A percentile compares a stretch with the other conserved stretches of the same genome.
Evolutionary conservation across 2,113 vertebrate species (phyloP).

Genomic region (Beaufortia kweichowensis): DNA sequence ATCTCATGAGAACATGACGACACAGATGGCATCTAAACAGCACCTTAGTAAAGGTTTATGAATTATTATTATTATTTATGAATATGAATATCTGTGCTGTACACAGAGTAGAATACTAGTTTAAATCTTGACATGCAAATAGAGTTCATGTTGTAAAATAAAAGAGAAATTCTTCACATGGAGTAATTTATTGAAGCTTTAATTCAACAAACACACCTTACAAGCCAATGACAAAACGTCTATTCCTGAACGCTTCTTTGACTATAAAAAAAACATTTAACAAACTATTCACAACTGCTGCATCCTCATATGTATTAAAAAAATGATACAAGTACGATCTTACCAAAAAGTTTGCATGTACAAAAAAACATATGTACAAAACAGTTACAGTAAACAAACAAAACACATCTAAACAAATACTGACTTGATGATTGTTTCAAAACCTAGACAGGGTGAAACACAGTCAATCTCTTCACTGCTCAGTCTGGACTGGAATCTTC

Average conservation of each 20-base stretch:
- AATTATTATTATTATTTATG: no score
- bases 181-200: conserved; percentile 23
- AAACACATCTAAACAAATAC: conserved; percentile 2
- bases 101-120: no score
- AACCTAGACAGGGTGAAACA: not conserved
- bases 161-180: not conserved
- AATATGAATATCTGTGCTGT: no score
- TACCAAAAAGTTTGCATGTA: not conserved
- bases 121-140: not conserved
- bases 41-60: no score
- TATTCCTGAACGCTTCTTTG: not conserved
- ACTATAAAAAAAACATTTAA: no score
- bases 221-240: not conserved
- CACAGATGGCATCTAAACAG: no score
- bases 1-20: no score
- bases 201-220: not conserved
- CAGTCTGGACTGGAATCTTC: not conserved
- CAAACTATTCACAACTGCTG: not conserved
- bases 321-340: not conserved
- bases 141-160: not conserved
- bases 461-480: not conserved
- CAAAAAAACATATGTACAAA: conserved; percentile 34
- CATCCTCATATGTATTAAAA: not conserved
- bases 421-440: not conserved
- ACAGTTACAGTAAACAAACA: not conserved